Base-by-base conservation (phyloP, 2,888 invertebrate genomes). In the Ptilodon capucinus region DNA sequence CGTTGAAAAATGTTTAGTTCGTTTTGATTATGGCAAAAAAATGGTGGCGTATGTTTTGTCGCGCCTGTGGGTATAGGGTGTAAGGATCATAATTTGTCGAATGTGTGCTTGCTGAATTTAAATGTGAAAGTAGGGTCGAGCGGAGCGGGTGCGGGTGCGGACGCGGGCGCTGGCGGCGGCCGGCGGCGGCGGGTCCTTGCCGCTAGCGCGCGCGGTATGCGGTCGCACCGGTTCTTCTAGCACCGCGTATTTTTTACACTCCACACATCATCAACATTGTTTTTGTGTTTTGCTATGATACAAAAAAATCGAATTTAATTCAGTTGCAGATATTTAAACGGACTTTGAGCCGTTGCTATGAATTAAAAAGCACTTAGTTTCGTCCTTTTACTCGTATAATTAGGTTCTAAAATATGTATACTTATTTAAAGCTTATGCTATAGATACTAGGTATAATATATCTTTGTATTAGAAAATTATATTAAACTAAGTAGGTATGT, bases 201-300 rank as follows among this genome's bases (percentile, higher is more conserved):
- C 85, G 82, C 78, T 75, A 85, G 86, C 85, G 82, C 82, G 78
- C 83, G 84, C 79, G 87, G 89, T 81, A 91, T 91, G 91, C 83
- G 85, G 90, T 90, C 84, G 71, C 88, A 90, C 91, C 91, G 91
- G 91, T 91, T 91, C 83, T 84, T 82, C 87, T 88, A 87, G 86
- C 87, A 83, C 75, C 81, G 83, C 84, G 84, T 84, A 83, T 88
- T 90, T 90, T 90, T 88, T 87, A 86, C 83, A 84, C 71, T 63
- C 80, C 82, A 86, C 87, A 88, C 85, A 89, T 88, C 83, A 86
- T 84, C 85, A 73, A 87, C 81, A 86, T 87, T 89, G 86, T 88
- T 87, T 76, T 84, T 83, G 81, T 84, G 84, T 87, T 88, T 89
- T 86, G 82, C 84, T 87, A 76, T 79, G 76, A 83, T 82, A 83